Base-by-base conservation (phyloP, 1,140 invertebrate genomes). In the Helicoverpa armigera region DNA sequence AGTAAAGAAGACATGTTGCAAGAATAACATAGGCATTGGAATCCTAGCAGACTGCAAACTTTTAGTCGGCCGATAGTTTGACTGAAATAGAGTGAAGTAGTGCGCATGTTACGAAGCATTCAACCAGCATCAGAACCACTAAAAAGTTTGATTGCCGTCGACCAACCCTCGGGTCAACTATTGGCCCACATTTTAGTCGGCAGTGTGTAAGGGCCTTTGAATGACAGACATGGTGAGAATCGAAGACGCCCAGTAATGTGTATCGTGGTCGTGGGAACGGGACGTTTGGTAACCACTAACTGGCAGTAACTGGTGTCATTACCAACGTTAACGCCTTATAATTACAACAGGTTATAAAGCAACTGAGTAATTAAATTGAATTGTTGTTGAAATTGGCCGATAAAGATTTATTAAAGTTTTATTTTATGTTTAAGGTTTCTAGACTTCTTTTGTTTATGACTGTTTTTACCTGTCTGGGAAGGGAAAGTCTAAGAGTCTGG, bases 201-300 rank as follows among this genome's bases (percentile, higher is more conserved):
- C 23, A 23, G 23, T 23, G 23, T 23, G 23, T 23, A n/a, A n/a
- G n/a, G 11, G 23, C 56, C 16, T 14, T 5, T 11, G 23, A 23
- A 0, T 23, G 4, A 29, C 16, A 70, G 67, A 50, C 63, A 18
- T 53, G 31, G 60, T 76, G 74, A 51, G 73, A 76, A 50, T 61
- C 58, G 60, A 61, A 76, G 74, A 60, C 14, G 16, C 56, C 48
- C 56, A 7, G 14, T 75, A 61, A 75, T 43, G 35, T 75, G 43
- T 75, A 58, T 74, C 56, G 54, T 74, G 53, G 54, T n/a, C 74
- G 74, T 63, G 58, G 58, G 74, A 76, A 76, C 48, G 9, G 50
- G 5, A 48, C 18, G 18, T 61, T 76, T 76, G 43, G 54, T 50
- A 76, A 76, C 74, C 35, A 18, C 16, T 70, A 72, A 72, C 13